These are phyloP conservation scores for Malthinus seriepunctatus DNA, from an alignment of 2,888 invertebrate species.

Conservation along the genomic window DNA sequence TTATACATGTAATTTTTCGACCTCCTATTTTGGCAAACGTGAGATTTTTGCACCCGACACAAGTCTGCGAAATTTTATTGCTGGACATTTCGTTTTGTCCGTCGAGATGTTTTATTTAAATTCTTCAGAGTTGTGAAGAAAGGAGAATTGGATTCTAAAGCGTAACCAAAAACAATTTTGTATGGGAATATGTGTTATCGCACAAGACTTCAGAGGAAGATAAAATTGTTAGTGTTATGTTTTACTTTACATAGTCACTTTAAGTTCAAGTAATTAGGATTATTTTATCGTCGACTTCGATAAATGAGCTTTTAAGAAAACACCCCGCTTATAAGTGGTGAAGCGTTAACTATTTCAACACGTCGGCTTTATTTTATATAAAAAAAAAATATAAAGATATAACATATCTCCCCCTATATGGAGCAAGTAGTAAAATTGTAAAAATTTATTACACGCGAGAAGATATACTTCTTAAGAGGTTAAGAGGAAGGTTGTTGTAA, in stretches of 20 bases:
- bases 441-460: too few species aligned
- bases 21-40: slow-evolving; percentile 18
- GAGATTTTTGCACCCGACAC: slow-evolving; percentile 6
- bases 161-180: neutral
- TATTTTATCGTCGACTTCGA: slow-evolving; percentile 21
- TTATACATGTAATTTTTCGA: slow-evolving; percentile 2
- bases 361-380: too few species aligned
- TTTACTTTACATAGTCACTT: slow-evolving; percentile 15
- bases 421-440: too few species aligned
- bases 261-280: slow-evolving; percentile 25
- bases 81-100: slow-evolving; percentile 6
- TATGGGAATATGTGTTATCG: too few species aligned
- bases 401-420: too few species aligned
- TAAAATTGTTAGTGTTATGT: neutral
- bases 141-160: neutral
- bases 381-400: too few species aligned
- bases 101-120: slow-evolving; percentile 12
- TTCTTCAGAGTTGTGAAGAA: neutral
- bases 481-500: slow-evolving; percentile 2
- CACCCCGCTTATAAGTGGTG: slow-evolving; percentile 31
- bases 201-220: too few species aligned
- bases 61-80: slow-evolving; percentile 13
- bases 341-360: slow-evolving; percentile 25
- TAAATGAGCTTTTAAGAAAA: slow-evolving; percentile 34
- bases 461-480: neutral